phyloP scores from a whole-genome alignment of 2,888 invertebrate genomes.

The Vesta saturnalis region DNA sequence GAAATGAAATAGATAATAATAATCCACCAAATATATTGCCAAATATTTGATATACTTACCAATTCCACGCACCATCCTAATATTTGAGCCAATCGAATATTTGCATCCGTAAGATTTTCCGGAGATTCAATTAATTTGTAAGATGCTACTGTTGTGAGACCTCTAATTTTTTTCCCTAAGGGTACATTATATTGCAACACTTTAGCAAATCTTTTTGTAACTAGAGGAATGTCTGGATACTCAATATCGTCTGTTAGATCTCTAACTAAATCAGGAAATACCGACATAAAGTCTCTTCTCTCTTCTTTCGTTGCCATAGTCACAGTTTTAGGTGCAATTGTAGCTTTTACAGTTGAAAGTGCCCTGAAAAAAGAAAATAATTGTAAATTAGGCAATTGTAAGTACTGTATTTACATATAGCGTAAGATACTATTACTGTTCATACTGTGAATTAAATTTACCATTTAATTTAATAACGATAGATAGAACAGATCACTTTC shows the following conservation, averaged over 20 bases:
- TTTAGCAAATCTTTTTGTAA: slow-evolving; percentile 83
- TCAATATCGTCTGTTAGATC: slow-evolving; percentile 83
- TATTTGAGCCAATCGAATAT: slow-evolving; percentile 80
- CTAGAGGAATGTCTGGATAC: slow-evolving; percentile 80
- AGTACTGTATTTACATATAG: too few relatives aligned
- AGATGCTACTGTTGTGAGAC: slow-evolving; percentile 76
- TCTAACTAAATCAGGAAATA: slow-evolving; percentile 87
- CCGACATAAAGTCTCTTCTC: slow-evolving; percentile 86
- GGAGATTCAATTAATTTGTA: slow-evolving; percentile 77
- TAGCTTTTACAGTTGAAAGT: slow-evolving; percentile 71
- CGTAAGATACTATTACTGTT: too few relatives aligned
- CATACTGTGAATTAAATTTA: too few relatives aligned
- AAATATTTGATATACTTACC: slow-evolving; percentile 67
- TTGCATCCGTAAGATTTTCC: slow-evolving; percentile 78
- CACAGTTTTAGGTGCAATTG: slow-evolving; percentile 69
- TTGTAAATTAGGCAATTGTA: too few relatives aligned
- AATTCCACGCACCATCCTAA: slow-evolving; percentile 96
- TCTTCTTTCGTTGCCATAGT: slow-evolving; percentile 77
- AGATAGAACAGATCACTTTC: too few relatives aligned
- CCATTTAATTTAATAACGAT: too few relatives aligned
- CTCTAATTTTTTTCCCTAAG: slow-evolving; percentile 87
- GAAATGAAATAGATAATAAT: too few relatives aligned
- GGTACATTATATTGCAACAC: slow-evolving; percentile 93
- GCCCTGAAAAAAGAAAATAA: slow-evolving; percentile 54
- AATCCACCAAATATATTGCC: not conserved